Base-by-base conservation (phyloP, 2,797 vertebrate species). In the Tokudaia tokunoshimensis region DNA sequence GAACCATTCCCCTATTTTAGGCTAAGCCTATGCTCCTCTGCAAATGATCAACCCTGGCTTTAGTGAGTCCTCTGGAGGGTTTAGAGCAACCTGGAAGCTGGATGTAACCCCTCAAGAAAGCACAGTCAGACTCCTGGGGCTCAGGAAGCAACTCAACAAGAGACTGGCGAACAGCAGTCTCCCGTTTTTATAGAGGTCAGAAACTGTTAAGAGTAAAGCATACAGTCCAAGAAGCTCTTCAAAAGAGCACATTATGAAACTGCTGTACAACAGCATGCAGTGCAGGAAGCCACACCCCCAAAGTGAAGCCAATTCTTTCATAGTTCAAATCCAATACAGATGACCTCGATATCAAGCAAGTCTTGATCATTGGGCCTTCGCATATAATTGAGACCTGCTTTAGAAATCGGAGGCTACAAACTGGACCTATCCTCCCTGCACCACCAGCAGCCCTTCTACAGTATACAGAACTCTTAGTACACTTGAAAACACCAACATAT, bases 161-260 rank as follows among this genome's bases (percentile, higher is more conserved):
- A 84, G 22, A 59, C 41, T 94, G 80, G 59, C 94, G 22, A 37
- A 12, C 91, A 65, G 26, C n/a, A 86, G 65, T 44, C 82, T 94
- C 59, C 70, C 85, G 78, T 74, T 75, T 57, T 63, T 92, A 92
- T 74, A 93, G 91, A 96, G 85, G 79, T 72, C 55, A 95, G 34
- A 82, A 74, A 26, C 15, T 14, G 44, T 65, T 44, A 91, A 92
- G 31, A 87, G 44, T 41, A 95, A 96, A 88, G 90, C 85, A 84
- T 59, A 57, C 1, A 12, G 67, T 61, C 65, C 44, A 57, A 93
- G 59, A 88, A 55, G n/a, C 72, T 92, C 41, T 79, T 67, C 92
- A 72, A 2, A 31, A 94, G 41, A 12, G 26, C 83, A 24, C 22
- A 89, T 94, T 67, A 87, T 85, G 72, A 97, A 22, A 29, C n/a